Evolutionary conservation across 1,140 invertebrate genomes (phyloP), one percentile per base, ranked within the genome.

Genomic region (Drosophila sturtevanti): DNA sequence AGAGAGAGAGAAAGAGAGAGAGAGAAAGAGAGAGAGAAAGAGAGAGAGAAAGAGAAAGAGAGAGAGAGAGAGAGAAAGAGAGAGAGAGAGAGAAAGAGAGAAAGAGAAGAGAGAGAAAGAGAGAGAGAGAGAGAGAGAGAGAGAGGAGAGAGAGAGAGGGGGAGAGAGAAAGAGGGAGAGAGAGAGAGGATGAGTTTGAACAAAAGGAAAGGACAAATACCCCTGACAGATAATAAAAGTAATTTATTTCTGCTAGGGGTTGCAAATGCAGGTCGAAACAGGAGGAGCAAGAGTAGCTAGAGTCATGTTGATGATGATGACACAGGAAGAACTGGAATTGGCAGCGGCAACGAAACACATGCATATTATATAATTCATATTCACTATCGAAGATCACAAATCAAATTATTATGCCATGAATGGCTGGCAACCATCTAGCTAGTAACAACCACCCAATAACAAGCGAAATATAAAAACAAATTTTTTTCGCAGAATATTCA

Each of bases 211-310:
- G 71, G 68, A 69, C 72, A 89, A 87, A 89, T 89, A 89, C 89
- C 89, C 85, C 77, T 90, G 89, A 90, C 89, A 90, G 89, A 89
- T 90, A 90, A 90, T 90, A 90, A 90, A 90, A 90, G 82, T 90
- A 85, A 90, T 90, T 90, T 90, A 90, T 90, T 89, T 80, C 69
- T 66, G 84, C 80, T 75, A 85, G 90, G 89, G 89, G 89, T 90
- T 90, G 82, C 82, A 74, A 81, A 68, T 75, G 63, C 71, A 59
- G 75, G 66, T 81, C 70, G 68, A 65, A 67, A 56, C 77, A 41
- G 41, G n/a, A 11, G 22, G n/a, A 24, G 16, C 10, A 18, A n/a
- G n/a, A n/a, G 9, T n/a, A 68, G 76, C 79, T 79, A 79, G 76
- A 73, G 76, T 79, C 89, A 76, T 84, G 82, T 72, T 89, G 84